Evolutionary conservation across 2,888 invertebrate species (phyloP).

Genomic region (Nomada ferruginata): DNA sequence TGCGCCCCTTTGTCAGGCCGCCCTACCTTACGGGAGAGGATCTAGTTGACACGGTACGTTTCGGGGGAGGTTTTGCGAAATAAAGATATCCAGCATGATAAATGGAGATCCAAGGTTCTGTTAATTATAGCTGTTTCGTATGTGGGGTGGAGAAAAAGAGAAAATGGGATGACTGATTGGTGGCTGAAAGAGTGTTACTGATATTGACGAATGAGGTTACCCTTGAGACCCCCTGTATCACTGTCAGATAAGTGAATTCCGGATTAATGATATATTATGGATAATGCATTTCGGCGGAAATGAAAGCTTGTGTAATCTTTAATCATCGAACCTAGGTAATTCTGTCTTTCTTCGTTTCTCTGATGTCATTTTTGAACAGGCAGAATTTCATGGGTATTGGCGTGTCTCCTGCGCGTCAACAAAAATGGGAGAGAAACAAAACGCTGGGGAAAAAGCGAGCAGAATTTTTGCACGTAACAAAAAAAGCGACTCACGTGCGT

Average conservation of each 20-base stretch:
- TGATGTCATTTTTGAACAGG: constrained; percentile 1
- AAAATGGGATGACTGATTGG: constrained; percentile 30
- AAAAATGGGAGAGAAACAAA: constrained; percentile 10
- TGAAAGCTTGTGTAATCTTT: background rate
- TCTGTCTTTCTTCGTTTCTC: background rate
- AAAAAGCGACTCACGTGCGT: constrained; percentile 37
- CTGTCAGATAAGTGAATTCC: background rate
- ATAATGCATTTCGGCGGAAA: background rate
- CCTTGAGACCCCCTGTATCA: background rate
- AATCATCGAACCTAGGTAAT: too few species aligned
- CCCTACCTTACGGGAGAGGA: background rate
- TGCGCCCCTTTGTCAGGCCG: constrained; percentile 23
- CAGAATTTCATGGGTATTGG: background rate
- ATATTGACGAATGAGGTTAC: constrained; percentile 31
- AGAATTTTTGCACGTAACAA: constrained; percentile 32
- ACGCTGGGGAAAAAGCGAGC: constrained; percentile 24
- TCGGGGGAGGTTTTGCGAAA: background rate
- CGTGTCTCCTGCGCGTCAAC: too few species aligned
- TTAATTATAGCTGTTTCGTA: constrained; percentile 20
- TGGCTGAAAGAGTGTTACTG: constrained; percentile 8
- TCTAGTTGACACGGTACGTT: background rate
- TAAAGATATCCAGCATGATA: constrained; percentile 28
- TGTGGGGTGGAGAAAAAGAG: background rate
- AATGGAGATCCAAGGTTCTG: constrained; percentile 24
- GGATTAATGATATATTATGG: background rate